Base-by-base conservation (phyloP, 2,888 invertebrate species). In the Onchidella celtica region DNA sequence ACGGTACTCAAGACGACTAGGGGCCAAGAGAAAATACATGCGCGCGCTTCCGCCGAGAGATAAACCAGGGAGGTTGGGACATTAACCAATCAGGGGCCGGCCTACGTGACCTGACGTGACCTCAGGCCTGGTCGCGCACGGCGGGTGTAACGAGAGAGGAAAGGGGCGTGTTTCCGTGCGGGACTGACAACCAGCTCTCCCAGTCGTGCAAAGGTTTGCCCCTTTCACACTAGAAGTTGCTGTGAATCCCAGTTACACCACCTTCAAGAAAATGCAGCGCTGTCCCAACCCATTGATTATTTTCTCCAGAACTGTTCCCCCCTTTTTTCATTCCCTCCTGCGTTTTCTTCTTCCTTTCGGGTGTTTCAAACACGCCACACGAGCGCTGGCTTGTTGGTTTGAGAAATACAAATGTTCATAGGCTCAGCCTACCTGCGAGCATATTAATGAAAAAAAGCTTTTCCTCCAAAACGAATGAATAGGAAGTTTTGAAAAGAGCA, bases 241-340 rank as follows among this genome's bases (percentile, higher is more conserved):
- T 11, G 47, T 17, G 9, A 11, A 47, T 47, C 6, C 47, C 47
- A 47, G 6, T 17, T 17, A 47, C n/a, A n/a, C n/a, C n/a, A n/a
- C n/a, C n/a, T n/a, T n/a, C n/a, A n/a, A n/a, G n/a, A n/a, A n/a
- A 57, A 14, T 72, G 72, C 55, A 61, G 24, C 36, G 11, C 36
- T 27, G 27, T 73, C 73, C 34, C 36, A 73, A 73, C 59, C 36
- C 73, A 73, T 73, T 73, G 73, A 73, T 73, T 73, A 36, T 73
- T 59, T 59, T 59, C 61, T 36, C 36, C 34, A 6, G 57, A n/a
- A 59, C 17, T 47, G 9, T 47, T 17, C 47, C 47, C 11, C 17
- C 17, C 47, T 47, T 47, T 11, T 17, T 11, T 17, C 47, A 47
- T 17, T 47, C 47, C 47, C 47, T 47, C 47, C 47, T 17, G 11